These are phyloP conservation scores for Drosophila chauvacae DNA, from an alignment of 1,140 invertebrate genomes.

Conservation along the genomic window DNA sequence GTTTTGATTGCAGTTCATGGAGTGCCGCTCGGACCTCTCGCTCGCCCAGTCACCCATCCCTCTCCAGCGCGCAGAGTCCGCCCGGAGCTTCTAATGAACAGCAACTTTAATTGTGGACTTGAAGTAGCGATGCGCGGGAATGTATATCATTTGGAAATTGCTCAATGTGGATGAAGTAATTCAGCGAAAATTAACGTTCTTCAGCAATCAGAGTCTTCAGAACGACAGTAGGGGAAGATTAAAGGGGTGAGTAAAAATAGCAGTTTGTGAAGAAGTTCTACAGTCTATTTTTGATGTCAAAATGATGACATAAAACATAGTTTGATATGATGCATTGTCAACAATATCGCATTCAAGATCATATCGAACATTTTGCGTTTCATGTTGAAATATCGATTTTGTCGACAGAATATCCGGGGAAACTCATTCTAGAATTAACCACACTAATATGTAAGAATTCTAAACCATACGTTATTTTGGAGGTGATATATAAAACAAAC, in stretches of 20 bases:
- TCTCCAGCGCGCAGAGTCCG: background rate
- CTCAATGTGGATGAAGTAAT: conserved; percentile 44
- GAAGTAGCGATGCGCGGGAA: conserved; percentile 26
- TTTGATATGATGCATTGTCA: no score
- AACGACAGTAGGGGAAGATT: background rate
- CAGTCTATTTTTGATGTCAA: background rate
- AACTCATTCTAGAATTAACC: no score
- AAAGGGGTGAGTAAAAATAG: background rate
- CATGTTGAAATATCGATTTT: no score
- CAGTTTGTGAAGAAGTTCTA: no score
- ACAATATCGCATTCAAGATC: no score
- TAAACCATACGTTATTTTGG: no score
- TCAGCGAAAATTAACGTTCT: conserved; percentile 40
- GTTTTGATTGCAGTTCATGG: conserved; percentile 82
- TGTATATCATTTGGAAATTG: conserved; percentile 43
- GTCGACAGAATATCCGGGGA: no score
- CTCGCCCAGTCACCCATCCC: conserved; percentile 8
- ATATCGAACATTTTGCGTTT: no score
- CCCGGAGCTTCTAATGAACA: conserved; percentile 44
- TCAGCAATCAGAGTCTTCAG: background rate
- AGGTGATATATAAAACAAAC: no score
- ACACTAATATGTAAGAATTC: no score
- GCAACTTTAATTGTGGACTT: conserved; percentile 64
- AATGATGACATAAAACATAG: background rate
- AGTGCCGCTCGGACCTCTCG: conserved; percentile 37